Percentiles rank a stretch among this genome's conserved stretches.
These are phyloP conservation scores for Brachystomella parvula DNA, from an alignment of 1,140 invertebrate species.

Conservation along the genomic window DNA sequence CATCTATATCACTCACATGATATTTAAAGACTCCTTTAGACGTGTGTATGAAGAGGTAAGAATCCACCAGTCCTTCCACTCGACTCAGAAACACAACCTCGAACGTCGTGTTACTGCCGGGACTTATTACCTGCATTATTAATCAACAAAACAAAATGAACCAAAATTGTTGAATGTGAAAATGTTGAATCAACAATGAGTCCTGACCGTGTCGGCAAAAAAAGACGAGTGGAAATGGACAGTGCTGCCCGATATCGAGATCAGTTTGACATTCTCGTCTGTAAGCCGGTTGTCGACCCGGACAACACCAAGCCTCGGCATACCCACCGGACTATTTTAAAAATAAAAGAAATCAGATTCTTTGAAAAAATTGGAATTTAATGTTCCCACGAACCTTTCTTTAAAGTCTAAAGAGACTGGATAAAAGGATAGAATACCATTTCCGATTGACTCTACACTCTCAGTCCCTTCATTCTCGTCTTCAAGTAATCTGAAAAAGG, in stretches of 20 bases:
- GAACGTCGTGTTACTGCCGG: conserved; percentile 86
- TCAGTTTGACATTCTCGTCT: conserved; percentile 67
- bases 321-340: conserved; percentile 76
- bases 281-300: conserved; percentile 68
- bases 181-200: too few relatives aligned
- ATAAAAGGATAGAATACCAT: conserved; percentile 32
- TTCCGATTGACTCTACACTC: conserved; percentile 14
- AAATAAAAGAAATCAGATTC: conserved; percentile 41
- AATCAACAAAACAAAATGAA: conserved; percentile 38
- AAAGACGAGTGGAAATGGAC: conserved; percentile 86
- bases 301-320: conserved; percentile 70
- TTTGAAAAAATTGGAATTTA: conserved; percentile 13
- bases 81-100: conserved; percentile 89
- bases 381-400: conserved; percentile 49
- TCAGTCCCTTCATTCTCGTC: conserved; percentile 23
- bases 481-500: conserved; percentile 14
- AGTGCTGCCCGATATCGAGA: conserved; percentile 78
- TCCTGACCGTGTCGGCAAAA: conserved; percentile 78
- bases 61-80: conserved; percentile 76
- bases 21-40: conserved; percentile 78
- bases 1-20: conserved; percentile 50
- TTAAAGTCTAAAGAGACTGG: conserved; percentile 53
- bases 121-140: conserved; percentile 71
- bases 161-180: too few relatives aligned
- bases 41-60: conserved; percentile 85